Base-by-base conservation (phyloP, 2,888 invertebrate genomes). In the Blomia tropicalis region DNA sequence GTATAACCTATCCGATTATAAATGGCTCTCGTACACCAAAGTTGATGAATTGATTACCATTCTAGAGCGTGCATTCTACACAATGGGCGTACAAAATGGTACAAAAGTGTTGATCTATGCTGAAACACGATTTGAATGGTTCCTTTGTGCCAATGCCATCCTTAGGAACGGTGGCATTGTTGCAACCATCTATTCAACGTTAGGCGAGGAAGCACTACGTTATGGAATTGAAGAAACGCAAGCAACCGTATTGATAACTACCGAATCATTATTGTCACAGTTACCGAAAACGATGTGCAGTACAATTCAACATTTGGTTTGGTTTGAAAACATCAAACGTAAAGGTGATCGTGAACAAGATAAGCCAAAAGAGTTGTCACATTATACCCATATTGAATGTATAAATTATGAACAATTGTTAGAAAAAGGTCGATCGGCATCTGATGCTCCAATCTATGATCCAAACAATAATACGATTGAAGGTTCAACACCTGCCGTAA, bases 71-170 rank as follows among this genome's bases (percentile, higher is more conserved):
- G 96, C 95, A 0, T 77, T 98, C 66, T 79, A 84, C 43, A 83
- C 82, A 70, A 75, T 88, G 43, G 91, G 90, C 31, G 81, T 85
- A 70, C 74, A 77, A 68, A 82, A 85, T 5, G 79, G 79, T 11
- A 76, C 81, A 66, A 87, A 86, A 74, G 79, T 96, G 68, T 89
- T 87, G 61, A 83, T 98, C 71, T 96, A 93, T 78, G 92, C 95
- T 0, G 98, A 98, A 77, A 98, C 96, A 0, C 79, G 95, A 69
- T 88, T 88, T 17, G 96, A 98, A 77, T 98, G 98, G 98, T 85
- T 96, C 83, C 79, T 95, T 58, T 86, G 90, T 0, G 92, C 93
- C 1, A 88, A 95, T 72, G 93, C 91, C 60, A 87, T 92, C 75
- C 91, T 98, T 78, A 89, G 89, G 73, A 87, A 87, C 4, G 58